Base-by-base conservation (phyloP, 2,888 invertebrate species). In the Spilarctia lutea region DNA sequence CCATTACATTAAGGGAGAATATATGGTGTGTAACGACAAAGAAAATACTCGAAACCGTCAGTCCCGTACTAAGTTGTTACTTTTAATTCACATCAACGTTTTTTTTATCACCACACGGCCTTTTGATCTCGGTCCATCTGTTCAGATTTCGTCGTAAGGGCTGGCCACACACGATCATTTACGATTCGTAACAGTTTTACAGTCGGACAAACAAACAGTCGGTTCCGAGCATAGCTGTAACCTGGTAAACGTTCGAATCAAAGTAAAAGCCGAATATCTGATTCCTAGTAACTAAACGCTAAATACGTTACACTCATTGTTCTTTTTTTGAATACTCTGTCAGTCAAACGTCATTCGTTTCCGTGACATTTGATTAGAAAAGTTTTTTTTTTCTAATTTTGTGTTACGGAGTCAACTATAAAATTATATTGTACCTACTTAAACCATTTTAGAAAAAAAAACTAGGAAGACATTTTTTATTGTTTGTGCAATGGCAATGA, bases 121-220 rank as follows among this genome's bases (percentile, higher is more conserved):
- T 92, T 95, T 96, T 96, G 96, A 96, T 95, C 91, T 95, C 91
- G 79, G 87, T 88, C 93, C 96, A 95, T 95, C 96, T 95, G 96
- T 92, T 91, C 91, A 88, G 91, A 93, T 92, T 95, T 96, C 96
- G 95, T 93, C 94, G 95, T 96, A 96, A 96, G 95, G 94, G 93
- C 93, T 93, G 95, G 92, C 96, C 95, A 96, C 96, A 95, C 96
- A 94, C 95, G 94, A 92, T 81, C 92, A 94, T 95, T 95, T 96
- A 95, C 95, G 93, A 91, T 91, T 91, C 93, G 87, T 92, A 93
- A 92, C 94, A 91, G 94, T 94, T 95, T 95, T 94, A 95, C 94
- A 92, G 89, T 89, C 90, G 85, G 90, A 93, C 94, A 96, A 96
- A 95, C 95, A 95, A 95, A 95, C 95, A 96, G 71, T 89, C 91